A percentile compares a stretch with the other conserved stretches of the same genome.
phyloP scores from a whole-genome alignment of 92 coral and sea anemone species.

The Palythoa heliodiscus region DNA sequence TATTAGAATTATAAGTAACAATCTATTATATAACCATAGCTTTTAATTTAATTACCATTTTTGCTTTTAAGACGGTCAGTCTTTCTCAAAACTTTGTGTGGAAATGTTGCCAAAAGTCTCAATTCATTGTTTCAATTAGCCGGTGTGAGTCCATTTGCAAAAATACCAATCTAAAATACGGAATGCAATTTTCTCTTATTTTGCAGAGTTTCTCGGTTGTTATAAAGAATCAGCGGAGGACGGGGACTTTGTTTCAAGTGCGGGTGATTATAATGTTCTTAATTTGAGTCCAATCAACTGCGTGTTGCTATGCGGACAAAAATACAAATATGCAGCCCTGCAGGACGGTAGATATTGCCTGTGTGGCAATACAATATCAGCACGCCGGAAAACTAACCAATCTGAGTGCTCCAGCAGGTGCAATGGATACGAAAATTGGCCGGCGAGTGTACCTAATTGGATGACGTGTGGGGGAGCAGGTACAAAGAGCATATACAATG shows the following conservation, averaged over 20 bases:
- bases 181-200: background rate
- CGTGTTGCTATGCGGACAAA: constrained; percentile 69
- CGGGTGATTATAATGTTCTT: constrained; percentile 78
- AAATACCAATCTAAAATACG: background rate
- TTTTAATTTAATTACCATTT: no score
- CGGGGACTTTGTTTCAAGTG: constrained; percentile 69
- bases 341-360: constrained; percentile 73
- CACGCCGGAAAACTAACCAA: constrained; percentile 61
- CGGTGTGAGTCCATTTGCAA: no score
- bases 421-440: constrained; percentile 65
- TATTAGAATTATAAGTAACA: no score
- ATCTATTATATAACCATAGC: no score
- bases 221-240: constrained; percentile 60
- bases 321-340: constrained; percentile 85
- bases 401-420: constrained; percentile 71
- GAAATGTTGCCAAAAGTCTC: no score
- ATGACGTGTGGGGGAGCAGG: constrained; percentile 77
- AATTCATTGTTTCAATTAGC: no score
- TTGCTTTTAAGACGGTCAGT: no score
- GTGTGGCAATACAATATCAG: constrained; percentile 72
- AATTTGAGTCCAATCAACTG: constrained; percentile 87
- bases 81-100: no score
- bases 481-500: constrained; percentile 72
- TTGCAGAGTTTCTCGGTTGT: constrained; percentile 83
- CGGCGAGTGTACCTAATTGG: constrained; percentile 27